Evolutionary conservation across 92 coral and sea anemone genomes (phyloP).

Genomic region (Parazoanthus swiftii): DNA sequence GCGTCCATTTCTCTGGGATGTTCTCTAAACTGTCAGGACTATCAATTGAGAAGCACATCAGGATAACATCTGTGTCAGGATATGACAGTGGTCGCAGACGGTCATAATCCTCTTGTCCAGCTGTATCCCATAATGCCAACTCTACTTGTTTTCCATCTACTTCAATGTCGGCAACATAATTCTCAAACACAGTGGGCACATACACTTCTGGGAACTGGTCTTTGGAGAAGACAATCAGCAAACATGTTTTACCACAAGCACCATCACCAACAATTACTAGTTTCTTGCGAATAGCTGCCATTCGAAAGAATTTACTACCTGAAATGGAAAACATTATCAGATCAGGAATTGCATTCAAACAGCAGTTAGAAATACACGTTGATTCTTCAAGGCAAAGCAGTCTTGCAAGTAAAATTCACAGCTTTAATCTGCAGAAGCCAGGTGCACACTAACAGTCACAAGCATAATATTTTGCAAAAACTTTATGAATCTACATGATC

Average conservation of each 20-base stretch:
- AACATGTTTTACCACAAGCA: conserved; percentile 97
- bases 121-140: conserved; percentile 96
- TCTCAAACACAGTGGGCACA: conserved; percentile 98
- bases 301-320: conserved; percentile 22
- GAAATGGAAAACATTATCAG: not conserved
- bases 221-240: conserved; percentile 93
- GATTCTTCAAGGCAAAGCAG: no score
- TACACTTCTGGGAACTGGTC: conserved; percentile 97
- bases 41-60: conserved; percentile 98
- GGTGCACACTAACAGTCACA: no score
- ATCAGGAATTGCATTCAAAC: no score
- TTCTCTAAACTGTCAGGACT: conserved; percentile 98
- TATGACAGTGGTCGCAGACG: conserved; percentile 92
- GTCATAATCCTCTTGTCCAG: conserved; percentile 97
- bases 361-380: no score
- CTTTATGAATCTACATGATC: no score
- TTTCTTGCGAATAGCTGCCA: conserved; percentile 92
- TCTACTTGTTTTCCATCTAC: conserved; percentile 89
- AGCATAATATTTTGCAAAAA: no score
- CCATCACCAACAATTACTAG: conserved; percentile 96
- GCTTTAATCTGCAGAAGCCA: no score
- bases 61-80: conserved; percentile 94
- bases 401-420: no score
- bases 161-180: conserved; percentile 93
- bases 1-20: conserved; percentile 99